Percentiles rank a stretch among this genome's conserved stretches.
Conservation (phyloP, 64 coral and sea anemone genomes). For the Acropora yongei region DNA sequence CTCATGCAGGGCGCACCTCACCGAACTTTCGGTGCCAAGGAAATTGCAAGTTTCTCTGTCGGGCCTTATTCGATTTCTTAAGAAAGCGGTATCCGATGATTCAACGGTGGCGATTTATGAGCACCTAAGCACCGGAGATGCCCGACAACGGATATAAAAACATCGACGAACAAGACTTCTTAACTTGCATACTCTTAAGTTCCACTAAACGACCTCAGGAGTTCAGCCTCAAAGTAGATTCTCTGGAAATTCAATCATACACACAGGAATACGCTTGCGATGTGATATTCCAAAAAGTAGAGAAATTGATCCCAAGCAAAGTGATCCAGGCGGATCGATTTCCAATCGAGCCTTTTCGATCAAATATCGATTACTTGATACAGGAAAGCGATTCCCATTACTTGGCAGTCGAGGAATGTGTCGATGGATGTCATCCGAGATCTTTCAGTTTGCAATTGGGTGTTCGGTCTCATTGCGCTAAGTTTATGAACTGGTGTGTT, state of each 20-base stretch:
- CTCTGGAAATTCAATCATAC: not conserved
- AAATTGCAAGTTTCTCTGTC: not conserved
- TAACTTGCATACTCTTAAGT: not conserved
- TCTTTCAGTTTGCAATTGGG: conserved; percentile 61
- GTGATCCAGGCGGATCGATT: not conserved
- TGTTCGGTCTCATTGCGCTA: not conserved
- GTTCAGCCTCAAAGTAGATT: not conserved
- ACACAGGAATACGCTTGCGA: not conserved
- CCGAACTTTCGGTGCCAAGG: conserved; percentile 12
- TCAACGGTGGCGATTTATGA: not conserved
- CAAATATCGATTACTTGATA: conserved; percentile 43
- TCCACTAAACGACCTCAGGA: not conserved
- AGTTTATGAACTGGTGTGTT: not conserved
- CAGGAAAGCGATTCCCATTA: conserved; percentile 14
- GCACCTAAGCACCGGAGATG: not conserved
- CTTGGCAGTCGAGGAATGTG: conserved; percentile 5
- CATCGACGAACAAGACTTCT: too few species aligned
- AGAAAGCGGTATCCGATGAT: not conserved
- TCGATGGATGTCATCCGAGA: not conserved
- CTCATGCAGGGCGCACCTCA: conserved; percentile 1
- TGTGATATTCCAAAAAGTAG: not conserved
- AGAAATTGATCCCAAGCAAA: conserved; percentile 7
- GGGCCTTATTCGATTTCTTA: not conserved
- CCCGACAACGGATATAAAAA: too few species aligned
- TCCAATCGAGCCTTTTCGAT: not conserved